Evolutionary conservation across 2,797 vertebrate genomes (phyloP).

Genomic region (Sphenodon punctatus): DNA sequence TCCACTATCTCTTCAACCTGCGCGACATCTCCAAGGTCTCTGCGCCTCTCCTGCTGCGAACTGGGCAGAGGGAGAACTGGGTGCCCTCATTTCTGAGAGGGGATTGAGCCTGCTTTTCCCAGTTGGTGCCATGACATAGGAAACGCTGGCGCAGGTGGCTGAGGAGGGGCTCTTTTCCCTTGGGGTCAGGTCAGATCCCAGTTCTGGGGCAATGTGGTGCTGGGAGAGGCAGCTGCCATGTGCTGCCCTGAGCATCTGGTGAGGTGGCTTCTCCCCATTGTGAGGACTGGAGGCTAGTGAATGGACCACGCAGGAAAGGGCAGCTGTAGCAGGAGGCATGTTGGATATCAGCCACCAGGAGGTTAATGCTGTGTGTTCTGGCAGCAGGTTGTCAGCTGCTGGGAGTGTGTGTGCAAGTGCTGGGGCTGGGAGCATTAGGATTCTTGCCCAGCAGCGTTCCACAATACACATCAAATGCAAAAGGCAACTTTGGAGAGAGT

Average conservation of each 20-base stretch:
- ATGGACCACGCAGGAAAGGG: no score
- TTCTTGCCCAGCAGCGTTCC: background rate
- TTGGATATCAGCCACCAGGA: background rate
- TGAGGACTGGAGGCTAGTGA: no score
- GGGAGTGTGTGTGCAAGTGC: background rate
- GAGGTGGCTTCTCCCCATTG: no score
- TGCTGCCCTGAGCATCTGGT: background rate
- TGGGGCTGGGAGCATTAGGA: background rate
- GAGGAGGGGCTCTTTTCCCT: background rate
- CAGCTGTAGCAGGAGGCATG: no score
- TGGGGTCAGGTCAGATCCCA: background rate
- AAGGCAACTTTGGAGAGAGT: background rate
- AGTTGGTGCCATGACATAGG: no score
- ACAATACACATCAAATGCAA: background rate
- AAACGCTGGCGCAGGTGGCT: no score
- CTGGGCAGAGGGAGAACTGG: background rate
- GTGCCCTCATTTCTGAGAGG: background rate
- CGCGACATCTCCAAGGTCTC: conserved; percentile 92
- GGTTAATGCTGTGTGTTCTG: no score
- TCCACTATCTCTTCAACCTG: conserved; percentile 93
- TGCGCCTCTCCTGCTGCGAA: background rate
- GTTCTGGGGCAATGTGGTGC: background rate
- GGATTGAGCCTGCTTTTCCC: no score
- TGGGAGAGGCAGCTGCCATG: background rate
- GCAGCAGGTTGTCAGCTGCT: no score